These are phyloP conservation scores for Spatulosminthurus flaviceps DNA, from an alignment of 2,888 invertebrate genomes.

Conservation along the genomic window DNA sequence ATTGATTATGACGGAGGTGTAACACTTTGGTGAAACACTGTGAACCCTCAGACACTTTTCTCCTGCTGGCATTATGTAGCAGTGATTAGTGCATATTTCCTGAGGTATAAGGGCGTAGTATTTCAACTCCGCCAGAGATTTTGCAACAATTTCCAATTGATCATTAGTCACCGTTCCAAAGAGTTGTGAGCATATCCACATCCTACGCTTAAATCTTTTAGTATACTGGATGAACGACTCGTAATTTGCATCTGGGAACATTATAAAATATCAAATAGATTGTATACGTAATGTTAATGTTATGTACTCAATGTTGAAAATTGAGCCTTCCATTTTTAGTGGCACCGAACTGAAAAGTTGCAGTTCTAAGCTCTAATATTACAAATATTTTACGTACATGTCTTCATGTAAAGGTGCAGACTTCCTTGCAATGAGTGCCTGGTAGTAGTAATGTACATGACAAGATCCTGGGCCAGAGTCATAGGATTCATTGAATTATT, in stretches of 20 bases:
- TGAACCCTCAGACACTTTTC: conserved; percentile 50
- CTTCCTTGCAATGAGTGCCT: background rate
- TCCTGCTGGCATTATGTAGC: conserved; percentile 46
- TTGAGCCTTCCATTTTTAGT: too few relatives aligned
- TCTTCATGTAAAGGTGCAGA: background rate
- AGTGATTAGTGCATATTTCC: conserved; percentile 35
- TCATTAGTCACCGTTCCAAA: conserved; percentile 51
- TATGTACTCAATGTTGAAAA: too few relatives aligned
- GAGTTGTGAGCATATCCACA: conserved; percentile 50
- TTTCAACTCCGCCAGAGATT: conserved; percentile 30
- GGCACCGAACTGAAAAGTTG: too few relatives aligned
- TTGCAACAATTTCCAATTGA: conserved; percentile 42
- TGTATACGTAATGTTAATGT: too few relatives aligned
- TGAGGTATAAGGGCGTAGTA: background rate
- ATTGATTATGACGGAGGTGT: conserved; percentile 52
- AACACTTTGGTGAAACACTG: conserved; percentile 39
- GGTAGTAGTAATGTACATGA: conserved; percentile 16
- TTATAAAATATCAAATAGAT: too few relatives aligned
- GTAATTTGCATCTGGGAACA: conserved; percentile 42
- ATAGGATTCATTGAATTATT: conserved; percentile 3
- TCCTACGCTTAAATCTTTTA: conserved; percentile 43
- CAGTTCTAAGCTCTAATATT: too few relatives aligned
- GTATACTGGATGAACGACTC: conserved; percentile 46
- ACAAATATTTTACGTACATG: background rate
- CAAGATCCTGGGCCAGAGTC: conserved; percentile 18